A percentile compares a stretch with the other conserved stretches of the same genome.
Conservation (phyloP, 2,113 vertebrate species). For the Oryctolagus cuniculus region DNA sequence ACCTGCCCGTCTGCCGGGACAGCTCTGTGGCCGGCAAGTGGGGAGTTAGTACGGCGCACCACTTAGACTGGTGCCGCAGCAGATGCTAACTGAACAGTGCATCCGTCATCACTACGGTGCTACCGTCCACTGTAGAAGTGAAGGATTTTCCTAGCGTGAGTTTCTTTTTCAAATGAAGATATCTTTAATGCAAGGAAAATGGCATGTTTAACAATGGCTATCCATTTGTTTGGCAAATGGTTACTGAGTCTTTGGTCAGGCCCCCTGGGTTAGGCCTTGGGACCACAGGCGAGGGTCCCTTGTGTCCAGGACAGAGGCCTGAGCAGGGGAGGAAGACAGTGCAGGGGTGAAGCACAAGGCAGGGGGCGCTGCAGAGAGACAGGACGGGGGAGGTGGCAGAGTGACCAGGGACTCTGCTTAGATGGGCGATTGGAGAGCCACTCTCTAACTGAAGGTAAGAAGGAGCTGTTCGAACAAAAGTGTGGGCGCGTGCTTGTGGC, state of each 20-base stretch:
- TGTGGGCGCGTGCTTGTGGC: accelerated
- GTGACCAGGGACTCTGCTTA: not conserved
- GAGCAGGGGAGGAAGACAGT: not conserved
- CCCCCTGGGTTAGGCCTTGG: not conserved
- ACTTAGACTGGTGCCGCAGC: too few relatives aligned
- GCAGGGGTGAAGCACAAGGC: not conserved
- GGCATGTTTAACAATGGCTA: not conserved
- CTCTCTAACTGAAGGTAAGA: not conserved
- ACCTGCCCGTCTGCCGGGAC: too few relatives aligned
- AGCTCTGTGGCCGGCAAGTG: too few relatives aligned
- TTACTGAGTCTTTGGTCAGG: not conserved
- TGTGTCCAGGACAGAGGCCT: not conserved
- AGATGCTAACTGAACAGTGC: not conserved
- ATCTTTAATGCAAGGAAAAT: not conserved
- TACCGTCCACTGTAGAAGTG: not conserved
- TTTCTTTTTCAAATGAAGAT: not conserved
- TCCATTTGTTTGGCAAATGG: too few relatives aligned
- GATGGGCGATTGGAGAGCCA: accelerated
- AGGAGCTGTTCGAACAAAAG: not conserved
- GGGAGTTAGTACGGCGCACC: too few relatives aligned
- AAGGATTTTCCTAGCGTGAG: not conserved
- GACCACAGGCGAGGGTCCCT: accelerated
- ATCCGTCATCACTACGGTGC: not conserved
- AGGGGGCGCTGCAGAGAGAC: not conserved
- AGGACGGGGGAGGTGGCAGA: accelerated